A percentile compares a stretch with the other conserved stretches of the same genome.
phyloP scores from a whole-genome alignment of 1,140 invertebrate species.

The Bombus impatiens region DNA sequence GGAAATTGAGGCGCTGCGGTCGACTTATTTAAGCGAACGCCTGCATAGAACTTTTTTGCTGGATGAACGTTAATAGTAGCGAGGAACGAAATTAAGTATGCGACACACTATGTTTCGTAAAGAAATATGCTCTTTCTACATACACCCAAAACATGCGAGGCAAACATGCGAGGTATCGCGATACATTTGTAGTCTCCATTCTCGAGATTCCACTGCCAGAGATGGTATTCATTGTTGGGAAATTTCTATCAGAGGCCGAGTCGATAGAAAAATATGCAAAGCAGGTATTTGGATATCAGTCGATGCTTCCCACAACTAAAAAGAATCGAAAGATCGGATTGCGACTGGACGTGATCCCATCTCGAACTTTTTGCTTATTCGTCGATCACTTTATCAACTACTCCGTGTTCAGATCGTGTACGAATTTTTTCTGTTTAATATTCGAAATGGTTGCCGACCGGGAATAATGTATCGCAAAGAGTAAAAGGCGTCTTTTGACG shows the following conservation, averaged over 20 bases:
- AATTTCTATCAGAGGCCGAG: background rate
- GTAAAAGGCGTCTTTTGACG: background rate
- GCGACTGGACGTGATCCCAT: background rate
- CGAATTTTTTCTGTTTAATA: conserved; percentile 6
- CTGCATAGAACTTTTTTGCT: background rate
- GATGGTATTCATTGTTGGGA: background rate
- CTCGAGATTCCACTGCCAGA: background rate
- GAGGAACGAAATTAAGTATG: background rate
- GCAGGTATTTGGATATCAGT: background rate
- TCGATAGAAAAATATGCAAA: background rate
- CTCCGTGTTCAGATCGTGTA: too few relatives aligned
- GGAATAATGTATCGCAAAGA: background rate
- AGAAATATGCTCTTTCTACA: background rate
- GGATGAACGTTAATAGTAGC: background rate
- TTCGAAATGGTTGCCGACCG: background rate
- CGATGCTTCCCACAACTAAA: background rate
- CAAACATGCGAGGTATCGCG: background rate
- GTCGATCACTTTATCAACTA: background rate
- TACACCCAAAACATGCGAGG: background rate
- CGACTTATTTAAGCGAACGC: background rate
- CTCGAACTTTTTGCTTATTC: background rate
- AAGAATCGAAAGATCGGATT: background rate
- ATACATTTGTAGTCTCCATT: background rate
- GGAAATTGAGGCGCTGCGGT: background rate
- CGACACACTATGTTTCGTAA: background rate